These are phyloP conservation scores for Liparis tanakae DNA, from an alignment of 2,797 vertebrate genomes.

Conservation along the genomic window DNA sequence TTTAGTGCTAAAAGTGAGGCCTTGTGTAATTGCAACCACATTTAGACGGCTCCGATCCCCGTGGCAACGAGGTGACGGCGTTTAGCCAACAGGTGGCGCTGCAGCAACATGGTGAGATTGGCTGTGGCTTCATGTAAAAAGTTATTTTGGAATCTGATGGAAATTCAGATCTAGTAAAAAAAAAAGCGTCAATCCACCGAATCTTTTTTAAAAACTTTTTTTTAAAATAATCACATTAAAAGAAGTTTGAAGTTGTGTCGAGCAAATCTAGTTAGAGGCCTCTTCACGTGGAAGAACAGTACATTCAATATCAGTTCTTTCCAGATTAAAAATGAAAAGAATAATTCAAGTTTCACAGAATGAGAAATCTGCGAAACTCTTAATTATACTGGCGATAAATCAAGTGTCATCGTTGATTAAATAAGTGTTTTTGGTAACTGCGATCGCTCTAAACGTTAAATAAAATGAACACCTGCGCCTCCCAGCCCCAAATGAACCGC, in stretches of 20 bases:
- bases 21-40: background rate
- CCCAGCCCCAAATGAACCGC: conserved; percentile 28
- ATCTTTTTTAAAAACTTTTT: too few species aligned
- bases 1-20: background rate
- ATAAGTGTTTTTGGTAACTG: background rate
- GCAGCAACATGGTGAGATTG: background rate
- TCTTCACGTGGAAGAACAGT: background rate
- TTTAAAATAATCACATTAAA: background rate
- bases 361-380: background rate
- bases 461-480: conserved; percentile 10
- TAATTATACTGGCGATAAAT: conserved; percentile 1
- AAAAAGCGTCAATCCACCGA: too few species aligned
- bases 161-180: background rate
- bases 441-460: background rate
- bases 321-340: too few species aligned
- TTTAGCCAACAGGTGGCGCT: conserved; percentile 19
- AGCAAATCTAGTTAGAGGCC: background rate
- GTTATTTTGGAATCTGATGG: background rate
- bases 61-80: background rate
- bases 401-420: conserved; percentile 4
- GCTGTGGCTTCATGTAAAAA: too few species aligned
- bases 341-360: background rate
- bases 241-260: background rate
- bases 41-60: conserved; percentile 8
- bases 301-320: background rate